Conservation (phyloP, 2,797 vertebrate species). For the Enteromius trimaculatus region DNA sequence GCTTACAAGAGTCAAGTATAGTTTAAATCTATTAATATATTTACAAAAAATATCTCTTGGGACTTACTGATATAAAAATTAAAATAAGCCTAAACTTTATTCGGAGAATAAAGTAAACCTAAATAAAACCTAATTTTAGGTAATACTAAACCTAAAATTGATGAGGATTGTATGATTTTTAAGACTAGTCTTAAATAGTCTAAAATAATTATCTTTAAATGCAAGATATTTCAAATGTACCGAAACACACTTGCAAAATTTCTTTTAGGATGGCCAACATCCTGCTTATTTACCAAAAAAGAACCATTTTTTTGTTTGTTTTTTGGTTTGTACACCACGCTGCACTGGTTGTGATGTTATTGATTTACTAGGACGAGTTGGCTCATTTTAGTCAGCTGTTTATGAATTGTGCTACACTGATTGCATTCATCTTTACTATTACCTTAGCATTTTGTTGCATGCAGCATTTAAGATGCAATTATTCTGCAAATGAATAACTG, state of each 20-base stretch:
- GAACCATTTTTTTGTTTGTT: neutral
- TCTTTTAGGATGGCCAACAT: neutral
- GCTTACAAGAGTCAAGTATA: neutral
- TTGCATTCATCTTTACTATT: slow-evolving; percentile 54
- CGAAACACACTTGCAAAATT: neutral
- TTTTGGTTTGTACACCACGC: neutral
- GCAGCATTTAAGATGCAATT: slow-evolving; percentile 83
- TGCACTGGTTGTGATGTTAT: neutral
- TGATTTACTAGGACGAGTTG: neutral
- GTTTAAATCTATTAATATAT: neutral
- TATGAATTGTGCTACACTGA: neutral
- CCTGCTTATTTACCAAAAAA: neutral
- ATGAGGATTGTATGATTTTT: neutral
- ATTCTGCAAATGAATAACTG: slow-evolving; percentile 91
- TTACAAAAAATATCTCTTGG: neutral
- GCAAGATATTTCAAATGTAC: too few species aligned
- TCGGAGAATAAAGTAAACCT: too few species aligned
- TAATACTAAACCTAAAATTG: too few species aligned
- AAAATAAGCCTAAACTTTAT: neutral
- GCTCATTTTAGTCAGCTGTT: neutral
- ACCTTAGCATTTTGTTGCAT: slow-evolving; percentile 85
- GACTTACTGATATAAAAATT: neutral
- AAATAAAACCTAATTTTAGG: too few species aligned
- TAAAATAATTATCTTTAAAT: too few species aligned
- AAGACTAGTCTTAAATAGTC: too few species aligned